Evolutionary conservation across 30 jellyfish, hydroid and myxozoan species (phyloP).

Genomic region (Cassiopea andromeda): DNA sequence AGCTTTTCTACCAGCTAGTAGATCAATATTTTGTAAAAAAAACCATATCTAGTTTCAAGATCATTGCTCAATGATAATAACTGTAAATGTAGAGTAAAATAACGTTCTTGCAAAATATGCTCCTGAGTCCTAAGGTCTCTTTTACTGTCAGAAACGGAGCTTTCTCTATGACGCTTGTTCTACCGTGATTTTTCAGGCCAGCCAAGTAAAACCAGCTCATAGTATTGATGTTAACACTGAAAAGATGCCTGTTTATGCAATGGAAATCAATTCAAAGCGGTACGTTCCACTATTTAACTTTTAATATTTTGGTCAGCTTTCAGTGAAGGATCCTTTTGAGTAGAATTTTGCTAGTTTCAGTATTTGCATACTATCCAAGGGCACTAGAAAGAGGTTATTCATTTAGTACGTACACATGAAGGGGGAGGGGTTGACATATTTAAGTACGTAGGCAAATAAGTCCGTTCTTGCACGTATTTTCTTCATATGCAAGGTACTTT

Average conservation of each 20-base stretch:
- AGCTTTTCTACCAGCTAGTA: background rate
- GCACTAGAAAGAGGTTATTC: too few species aligned
- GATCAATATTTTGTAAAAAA: background rate
- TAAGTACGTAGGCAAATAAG: too few species aligned
- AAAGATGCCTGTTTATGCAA: conserved; percentile 46
- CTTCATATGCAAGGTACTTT: too few species aligned
- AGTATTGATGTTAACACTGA: conserved; percentile 34
- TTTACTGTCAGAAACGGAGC: background rate
- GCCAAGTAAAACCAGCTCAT: conserved; percentile 47
- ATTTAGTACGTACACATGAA: too few species aligned
- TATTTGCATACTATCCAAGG: too few species aligned
- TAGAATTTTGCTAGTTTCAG: background rate
- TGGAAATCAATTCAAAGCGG: conserved; percentile 56
- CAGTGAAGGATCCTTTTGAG: background rate
- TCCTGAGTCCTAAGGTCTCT: background rate
- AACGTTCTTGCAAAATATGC: background rate
- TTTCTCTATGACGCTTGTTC: background rate
- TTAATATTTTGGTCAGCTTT: background rate
- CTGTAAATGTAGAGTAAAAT: too few species aligned
- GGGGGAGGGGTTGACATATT: too few species aligned
- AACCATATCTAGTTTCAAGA: too few species aligned
- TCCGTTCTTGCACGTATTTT: too few species aligned
- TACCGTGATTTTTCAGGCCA: conserved; percentile 22
- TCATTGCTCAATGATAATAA: too few species aligned
- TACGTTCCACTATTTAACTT: background rate